A percentile compares a stretch with the other conserved stretches of the same genome.
These are phyloP conservation scores for Brachionus koreanus DNA, from an alignment of 1,140 invertebrate species.

Conservation along the genomic window DNA sequence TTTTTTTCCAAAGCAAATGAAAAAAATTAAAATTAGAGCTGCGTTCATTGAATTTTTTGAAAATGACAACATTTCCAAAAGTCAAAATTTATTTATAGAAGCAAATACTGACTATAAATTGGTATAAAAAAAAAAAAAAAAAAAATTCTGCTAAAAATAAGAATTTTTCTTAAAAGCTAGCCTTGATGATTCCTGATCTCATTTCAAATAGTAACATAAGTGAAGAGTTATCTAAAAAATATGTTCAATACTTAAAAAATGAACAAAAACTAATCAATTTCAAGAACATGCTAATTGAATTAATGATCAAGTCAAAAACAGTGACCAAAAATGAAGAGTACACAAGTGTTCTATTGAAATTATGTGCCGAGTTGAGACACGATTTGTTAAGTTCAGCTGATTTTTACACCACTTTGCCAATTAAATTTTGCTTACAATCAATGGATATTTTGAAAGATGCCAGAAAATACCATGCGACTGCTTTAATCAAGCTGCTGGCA, in stretches of 20 bases:
- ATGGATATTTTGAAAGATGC: not conserved
- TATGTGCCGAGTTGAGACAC: not conserved
- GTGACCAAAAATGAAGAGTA: slow-evolving; percentile 8
- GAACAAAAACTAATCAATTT: not conserved
- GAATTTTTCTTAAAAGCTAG: not conserved
- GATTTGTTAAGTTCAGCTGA: not conserved
- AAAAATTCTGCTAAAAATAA: not conserved
- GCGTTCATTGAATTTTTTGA: slow-evolving; percentile 27
- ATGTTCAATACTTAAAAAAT: not conserved
- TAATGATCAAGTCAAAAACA: not conserved
- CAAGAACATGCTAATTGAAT: not conserved
- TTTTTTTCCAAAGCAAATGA: slow-evolving; percentile 9
- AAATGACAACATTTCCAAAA: not conserved
- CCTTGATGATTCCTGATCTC: not conserved
- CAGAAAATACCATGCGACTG: not conserved
- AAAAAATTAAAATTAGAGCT: slow-evolving; percentile 32
- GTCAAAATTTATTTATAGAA: not conserved
- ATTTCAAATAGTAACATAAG: not conserved
- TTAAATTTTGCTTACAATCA: not conserved
- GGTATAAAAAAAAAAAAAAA: not conserved
- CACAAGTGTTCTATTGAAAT: not conserved
- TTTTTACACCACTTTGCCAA: not conserved
- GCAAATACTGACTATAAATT: slow-evolving; percentile 3
- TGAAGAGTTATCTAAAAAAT: not conserved
- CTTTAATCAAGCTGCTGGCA: not conserved